Evolutionary conservation across 2,113 vertebrate species (phyloP), one percentile per base, ranked within the genome.

Genomic region (Carollia perspicillata): DNA sequence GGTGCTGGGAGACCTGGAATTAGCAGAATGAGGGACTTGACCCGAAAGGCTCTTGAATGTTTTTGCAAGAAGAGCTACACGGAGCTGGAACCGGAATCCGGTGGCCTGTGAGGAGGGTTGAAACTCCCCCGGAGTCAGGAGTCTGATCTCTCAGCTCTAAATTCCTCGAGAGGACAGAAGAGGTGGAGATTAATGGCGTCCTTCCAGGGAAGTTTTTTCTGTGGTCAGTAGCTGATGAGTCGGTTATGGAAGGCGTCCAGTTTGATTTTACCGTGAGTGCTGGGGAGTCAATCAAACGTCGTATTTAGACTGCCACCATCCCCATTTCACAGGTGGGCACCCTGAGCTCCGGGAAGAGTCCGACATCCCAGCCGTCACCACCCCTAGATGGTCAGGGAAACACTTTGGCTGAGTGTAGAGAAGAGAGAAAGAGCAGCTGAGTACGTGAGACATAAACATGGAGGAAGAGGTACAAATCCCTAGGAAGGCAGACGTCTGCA

Each of bases 101-200:
- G 40, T 26, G 60, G 37, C 22, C n/a, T 4, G 0, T 13, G 40
- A 33, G 12, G 16, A 49, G 37, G 47, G 23, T 0, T 30, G 49
- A n/a, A 8, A 8, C 40, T 35, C 35, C 37, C 40, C 40, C 3
- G 22, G 5, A 94, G 58, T 30, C 47, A 35, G 26, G 40, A 78
- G 26, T 5, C 33, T 13, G n/a, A 26, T 53, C 68, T 53, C 16
- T 22, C 8, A 53, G 53, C 16, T 1, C 60, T 35, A 28, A 44
- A 22, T 6, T 35, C 49, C 8, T 2, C 16, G 30, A 33, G 55
- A 44, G 55, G 8, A 28, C 69, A 20, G 13, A 22, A 33, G 42
- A 23, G 42, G 9, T 11, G 16, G 0, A 9, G 26, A 75, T 23
- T 16, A 1, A 5, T 1, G 16, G 44, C 0, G 5, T 33, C 53